Conservation (phyloP, 2,797 vertebrate genomes). For the Ctenosaura bakeri region DNA sequence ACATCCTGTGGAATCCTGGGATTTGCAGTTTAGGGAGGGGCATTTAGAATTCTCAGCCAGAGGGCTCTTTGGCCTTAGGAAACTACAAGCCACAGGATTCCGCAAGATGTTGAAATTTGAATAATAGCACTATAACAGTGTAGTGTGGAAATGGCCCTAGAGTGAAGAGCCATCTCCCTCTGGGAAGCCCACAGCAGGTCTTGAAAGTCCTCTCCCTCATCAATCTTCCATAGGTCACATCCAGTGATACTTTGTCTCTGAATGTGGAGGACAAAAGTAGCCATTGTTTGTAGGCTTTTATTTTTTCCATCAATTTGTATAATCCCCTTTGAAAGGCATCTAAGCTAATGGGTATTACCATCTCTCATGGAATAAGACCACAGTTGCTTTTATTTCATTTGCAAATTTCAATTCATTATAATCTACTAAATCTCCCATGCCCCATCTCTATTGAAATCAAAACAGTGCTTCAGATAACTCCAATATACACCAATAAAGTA, state of each 20-base stretch:
- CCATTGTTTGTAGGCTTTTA: not conserved
- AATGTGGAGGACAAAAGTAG: not conserved
- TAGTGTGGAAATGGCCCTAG: no score
- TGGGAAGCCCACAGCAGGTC: no score
- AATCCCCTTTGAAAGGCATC: not conserved
- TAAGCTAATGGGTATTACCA: not conserved
- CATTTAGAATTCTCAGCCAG: no score
- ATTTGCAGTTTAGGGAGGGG: no score
- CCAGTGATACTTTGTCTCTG: not conserved
- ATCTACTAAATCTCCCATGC: not conserved
- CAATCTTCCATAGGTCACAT: not conserved
- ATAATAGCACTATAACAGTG: no score
- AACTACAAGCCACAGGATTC: no score
- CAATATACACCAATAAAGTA: not conserved
- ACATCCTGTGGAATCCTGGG: no score
- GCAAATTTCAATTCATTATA: constrained; percentile 6
- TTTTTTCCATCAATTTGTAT: not conserved
- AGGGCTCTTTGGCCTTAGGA: no score
- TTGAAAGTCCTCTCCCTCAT: no score
- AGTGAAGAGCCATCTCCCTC: no score
- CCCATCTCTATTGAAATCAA: not conserved
- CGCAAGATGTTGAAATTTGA: no score
- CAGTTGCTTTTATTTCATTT: not conserved
- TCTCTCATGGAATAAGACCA: not conserved
- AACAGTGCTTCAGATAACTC: not conserved